phyloP scores from a whole-genome alignment of 2,888 invertebrate genomes.

The Willowsia nigromaculata region DNA sequence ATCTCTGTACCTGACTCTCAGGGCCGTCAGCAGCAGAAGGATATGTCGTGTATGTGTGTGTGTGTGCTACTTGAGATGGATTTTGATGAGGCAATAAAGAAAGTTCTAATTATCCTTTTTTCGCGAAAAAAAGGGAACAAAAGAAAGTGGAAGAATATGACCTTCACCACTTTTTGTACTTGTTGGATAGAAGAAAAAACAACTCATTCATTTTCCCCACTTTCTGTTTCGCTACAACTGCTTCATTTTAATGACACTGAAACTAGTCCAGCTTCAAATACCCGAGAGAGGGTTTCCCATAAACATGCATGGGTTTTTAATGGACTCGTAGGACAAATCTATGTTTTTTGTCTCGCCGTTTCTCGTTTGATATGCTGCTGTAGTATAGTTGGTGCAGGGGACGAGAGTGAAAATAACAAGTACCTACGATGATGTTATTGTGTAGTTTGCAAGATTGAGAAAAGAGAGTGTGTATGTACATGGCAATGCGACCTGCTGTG shows the following conservation, averaged over 20 bases:
- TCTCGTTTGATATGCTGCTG: too few relatives aligned
- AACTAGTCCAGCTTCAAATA: conserved; percentile 7
- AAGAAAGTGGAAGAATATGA: not conserved
- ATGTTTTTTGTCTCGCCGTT: not conserved
- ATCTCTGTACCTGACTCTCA: not conserved
- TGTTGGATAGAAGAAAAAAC: not conserved
- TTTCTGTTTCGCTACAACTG: not conserved
- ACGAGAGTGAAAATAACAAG: too few relatives aligned
- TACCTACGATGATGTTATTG: too few relatives aligned
- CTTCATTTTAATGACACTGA: conserved; percentile 24
- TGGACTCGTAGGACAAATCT: not conserved
- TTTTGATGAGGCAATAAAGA: conserved; percentile 47
- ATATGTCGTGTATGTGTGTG: too few relatives aligned
- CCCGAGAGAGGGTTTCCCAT: not conserved
- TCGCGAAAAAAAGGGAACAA: not conserved
- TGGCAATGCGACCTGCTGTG: conserved; percentile 44
- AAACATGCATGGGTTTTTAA: not conserved
- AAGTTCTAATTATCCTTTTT: conserved; percentile 23
- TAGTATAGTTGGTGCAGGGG: too few relatives aligned
- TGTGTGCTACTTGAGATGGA: not conserved
- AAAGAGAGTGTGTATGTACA: not conserved
- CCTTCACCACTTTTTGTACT: conserved; percentile 6
- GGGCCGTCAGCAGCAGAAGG: not conserved
- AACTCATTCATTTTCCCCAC: not conserved
- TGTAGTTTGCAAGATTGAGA: not conserved